Base-by-base conservation (phyloP, 1,140 invertebrate species). In the Danaus melanippus region DNA sequence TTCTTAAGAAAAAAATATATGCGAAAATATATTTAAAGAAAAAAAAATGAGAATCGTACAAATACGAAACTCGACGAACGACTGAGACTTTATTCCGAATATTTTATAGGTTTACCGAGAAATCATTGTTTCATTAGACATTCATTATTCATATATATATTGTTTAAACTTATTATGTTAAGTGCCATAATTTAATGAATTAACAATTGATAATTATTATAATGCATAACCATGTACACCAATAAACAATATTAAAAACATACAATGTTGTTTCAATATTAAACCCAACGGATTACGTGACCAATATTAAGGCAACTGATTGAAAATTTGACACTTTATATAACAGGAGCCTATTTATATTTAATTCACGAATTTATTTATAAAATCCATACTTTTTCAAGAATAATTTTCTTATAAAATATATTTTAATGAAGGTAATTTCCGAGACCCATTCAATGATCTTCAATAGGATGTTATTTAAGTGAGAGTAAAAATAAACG, bases 101-200 rank as follows among this genome's bases (percentile, higher is more conserved):
- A 83, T 69, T 74, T 32, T 73, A 69, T 86, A 82, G 80, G 78
- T 79, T 83, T 66, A 73, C 75, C 75, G 77, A 82, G 74, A 73
- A 59, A 67, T 67, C 67, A 69, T 69, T 68, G 61, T 76, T 79
- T 68, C 67, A 68, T 71, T 66, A 67, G 71, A 85, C 75, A 76
- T 82, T 75, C 68, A 72, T 64, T 69, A 74, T 73, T 61, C 61
- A 66, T 64, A 70, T 78, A 77, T 83, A 67, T 81, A 83, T 85
- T 77, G 68, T 82, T 78, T 69, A 78, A 74, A 74, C 71, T 84
- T 76, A 79, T 82, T 84, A 67, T 77, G 76, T 86, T 86, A 83
- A 85, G 83, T 86, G 83, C 81, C 83, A 84, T 86, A 86, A 84
- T 83, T 86, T 83, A 83, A 86, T 82, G 77, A 84, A 82, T 83